These are phyloP conservation scores for Dynastes tityus DNA, from an alignment of 2,888 invertebrate genomes.

Conservation along the genomic window DNA sequence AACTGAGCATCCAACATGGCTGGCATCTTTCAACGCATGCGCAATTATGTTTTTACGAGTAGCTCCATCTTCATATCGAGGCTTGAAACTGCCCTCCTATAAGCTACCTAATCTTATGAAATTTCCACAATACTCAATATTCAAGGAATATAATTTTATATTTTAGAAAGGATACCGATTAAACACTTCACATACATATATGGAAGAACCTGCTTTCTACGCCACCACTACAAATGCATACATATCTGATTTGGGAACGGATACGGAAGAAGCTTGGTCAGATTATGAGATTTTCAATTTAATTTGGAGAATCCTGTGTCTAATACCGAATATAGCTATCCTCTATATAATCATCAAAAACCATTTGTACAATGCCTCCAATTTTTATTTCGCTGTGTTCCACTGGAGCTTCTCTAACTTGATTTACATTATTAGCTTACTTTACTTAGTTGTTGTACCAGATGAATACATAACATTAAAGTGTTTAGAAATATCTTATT, in stretches of 20 bases:
- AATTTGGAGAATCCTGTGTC: constrained; percentile 29
- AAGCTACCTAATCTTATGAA: no score
- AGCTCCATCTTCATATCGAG: no score
- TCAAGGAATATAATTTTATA: no score
- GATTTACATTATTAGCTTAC: constrained; percentile 26
- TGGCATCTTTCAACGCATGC: no score
- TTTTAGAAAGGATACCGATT: background rate
- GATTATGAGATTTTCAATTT: constrained; percentile 31
- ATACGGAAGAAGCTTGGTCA: background rate
- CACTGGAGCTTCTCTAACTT: constrained; percentile 33
- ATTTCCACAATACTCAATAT: no score
- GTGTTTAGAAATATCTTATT: constrained; percentile 36
- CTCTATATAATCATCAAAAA: constrained; percentile 25
- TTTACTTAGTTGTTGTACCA: constrained; percentile 26
- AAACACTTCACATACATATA: constrained; percentile 1
- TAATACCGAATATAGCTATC: constrained; percentile 23
- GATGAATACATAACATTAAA: constrained; percentile 23
- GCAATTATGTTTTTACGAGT: no score
- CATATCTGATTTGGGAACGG: background rate
- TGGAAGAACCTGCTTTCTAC: constrained; percentile 23
- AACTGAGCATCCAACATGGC: no score
- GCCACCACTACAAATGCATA: constrained; percentile 16
- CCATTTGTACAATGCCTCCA: constrained; percentile 25
- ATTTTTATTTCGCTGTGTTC: constrained; percentile 32
- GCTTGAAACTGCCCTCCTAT: no score